Evolutionary conservation across 1,140 invertebrate species (phyloP).

Genomic region (Apolygus lucorum): DNA sequence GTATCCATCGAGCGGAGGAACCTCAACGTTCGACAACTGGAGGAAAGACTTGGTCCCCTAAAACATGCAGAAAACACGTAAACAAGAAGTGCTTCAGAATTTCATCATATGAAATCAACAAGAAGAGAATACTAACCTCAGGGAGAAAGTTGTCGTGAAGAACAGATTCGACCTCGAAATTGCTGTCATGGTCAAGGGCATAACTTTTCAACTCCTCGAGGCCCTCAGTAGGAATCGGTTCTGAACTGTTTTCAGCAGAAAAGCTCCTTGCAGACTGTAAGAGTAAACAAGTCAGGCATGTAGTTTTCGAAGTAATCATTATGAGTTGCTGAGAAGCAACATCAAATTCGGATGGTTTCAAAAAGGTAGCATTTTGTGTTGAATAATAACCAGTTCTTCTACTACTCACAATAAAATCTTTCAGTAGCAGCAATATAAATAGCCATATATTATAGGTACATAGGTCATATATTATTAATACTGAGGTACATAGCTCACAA

Average conservation of each 20-base stretch:
- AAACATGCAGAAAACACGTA: background rate
- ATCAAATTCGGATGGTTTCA: too few relatives aligned
- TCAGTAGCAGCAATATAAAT: too few relatives aligned
- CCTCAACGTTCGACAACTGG: background rate
- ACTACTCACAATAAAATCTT: too few relatives aligned
- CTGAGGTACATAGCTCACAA: too few relatives aligned
- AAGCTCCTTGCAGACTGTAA: background rate
- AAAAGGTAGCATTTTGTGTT: too few relatives aligned
- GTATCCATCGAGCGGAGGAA: background rate
- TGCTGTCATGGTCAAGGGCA: background rate
- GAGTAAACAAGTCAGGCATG: too few relatives aligned
- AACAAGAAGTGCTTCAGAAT: background rate
- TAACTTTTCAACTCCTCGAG: slow-evolving; percentile 6
- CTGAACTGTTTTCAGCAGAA: background rate
- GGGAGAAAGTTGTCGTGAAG: background rate
- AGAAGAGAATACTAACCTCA: background rate
- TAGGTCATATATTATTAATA: too few relatives aligned
- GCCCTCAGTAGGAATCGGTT: background rate
- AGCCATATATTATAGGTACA: too few relatives aligned
- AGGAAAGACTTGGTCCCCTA: background rate
- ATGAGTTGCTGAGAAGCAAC: too few relatives aligned
- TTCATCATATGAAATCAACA: background rate
- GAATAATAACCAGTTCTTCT: too few relatives aligned
- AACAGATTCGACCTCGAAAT: background rate
- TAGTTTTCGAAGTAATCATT: too few relatives aligned